Percentiles rank a stretch among this genome's conserved stretches.
Conservation (phyloP, 2,888 invertebrate genomes). For the Parnassius orleans region DNA sequence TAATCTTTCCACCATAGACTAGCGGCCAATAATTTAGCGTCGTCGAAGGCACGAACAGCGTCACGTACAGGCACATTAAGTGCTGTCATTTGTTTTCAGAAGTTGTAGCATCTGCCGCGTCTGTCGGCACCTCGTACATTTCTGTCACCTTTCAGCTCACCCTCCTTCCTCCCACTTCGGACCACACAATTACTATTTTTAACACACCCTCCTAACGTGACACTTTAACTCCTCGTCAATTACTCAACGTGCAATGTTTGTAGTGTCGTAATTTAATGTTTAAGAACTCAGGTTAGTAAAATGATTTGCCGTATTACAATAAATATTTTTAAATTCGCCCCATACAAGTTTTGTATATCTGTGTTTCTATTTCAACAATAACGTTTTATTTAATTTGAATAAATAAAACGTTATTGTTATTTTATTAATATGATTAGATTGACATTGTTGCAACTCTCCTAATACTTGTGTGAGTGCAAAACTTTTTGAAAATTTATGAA, state of each 20-base stretch:
- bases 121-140: constrained; percentile 35
- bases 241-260: constrained; percentile 23
- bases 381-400: neutral
- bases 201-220: constrained; percentile 16
- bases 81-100: constrained; percentile 20
- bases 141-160: constrained; percentile 24
- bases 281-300: neutral
- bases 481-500: too few species aligned
- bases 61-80: constrained; percentile 10
- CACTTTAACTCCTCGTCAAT: constrained; percentile 20
- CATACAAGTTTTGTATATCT: neutral
- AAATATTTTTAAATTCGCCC: constrained; percentile 2
- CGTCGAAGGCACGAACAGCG: constrained; percentile 10
- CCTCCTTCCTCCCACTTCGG: constrained; percentile 11
- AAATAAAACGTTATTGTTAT: neutral
- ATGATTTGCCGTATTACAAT: neutral
- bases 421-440: too few species aligned
- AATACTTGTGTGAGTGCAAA: too few species aligned
- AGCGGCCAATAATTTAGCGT: constrained; percentile 2
- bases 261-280: constrained; percentile 2
- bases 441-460: too few species aligned
- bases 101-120: constrained; percentile 29
- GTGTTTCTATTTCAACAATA: neutral
- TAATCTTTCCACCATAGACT: constrained; percentile 12
- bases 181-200: constrained; percentile 20